Evolutionary conservation across 2,797 vertebrate species (phyloP).

Genomic region (Sarcophilus harrisii): DNA sequence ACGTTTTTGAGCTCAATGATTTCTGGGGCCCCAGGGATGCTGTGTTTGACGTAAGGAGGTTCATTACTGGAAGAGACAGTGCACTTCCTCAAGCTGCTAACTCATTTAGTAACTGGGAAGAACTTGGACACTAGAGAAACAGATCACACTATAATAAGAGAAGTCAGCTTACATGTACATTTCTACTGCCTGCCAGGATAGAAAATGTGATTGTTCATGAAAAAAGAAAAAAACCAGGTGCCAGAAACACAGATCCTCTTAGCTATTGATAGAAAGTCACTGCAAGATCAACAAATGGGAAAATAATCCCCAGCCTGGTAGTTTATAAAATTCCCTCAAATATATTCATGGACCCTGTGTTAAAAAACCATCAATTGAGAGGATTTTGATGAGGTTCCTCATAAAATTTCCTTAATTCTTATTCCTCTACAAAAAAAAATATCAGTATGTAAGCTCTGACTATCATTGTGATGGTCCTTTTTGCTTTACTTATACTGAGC

Average conservation of each 20-base stretch:
- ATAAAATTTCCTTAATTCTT: neutral
- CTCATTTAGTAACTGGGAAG: neutral
- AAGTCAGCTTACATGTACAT: constrained; percentile 26
- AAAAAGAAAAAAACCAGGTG: neutral
- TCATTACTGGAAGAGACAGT: neutral
- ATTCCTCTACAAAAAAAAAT: neutral
- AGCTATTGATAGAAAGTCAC: neutral
- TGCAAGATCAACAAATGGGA: neutral
- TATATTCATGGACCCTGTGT: neutral
- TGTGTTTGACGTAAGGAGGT: constrained; percentile 18
- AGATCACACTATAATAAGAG: neutral
- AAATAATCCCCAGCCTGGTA: neutral
- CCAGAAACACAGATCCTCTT: neutral
- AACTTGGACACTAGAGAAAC: constrained; percentile 7
- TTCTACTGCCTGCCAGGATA: constrained; percentile 11
- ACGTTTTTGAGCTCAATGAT: constrained; percentile 22
- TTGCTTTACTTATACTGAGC: neutral
- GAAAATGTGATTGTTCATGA: neutral
- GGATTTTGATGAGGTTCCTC: neutral
- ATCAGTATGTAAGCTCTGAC: neutral
- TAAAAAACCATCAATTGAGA: neutral
- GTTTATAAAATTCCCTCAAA: neutral
- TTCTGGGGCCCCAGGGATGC: constrained; percentile 6
- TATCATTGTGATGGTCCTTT: neutral
- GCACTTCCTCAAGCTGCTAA: neutral